Conservation (phyloP, 2,797 vertebrate genomes). For the Dendrocincla fuliginosa region DNA sequence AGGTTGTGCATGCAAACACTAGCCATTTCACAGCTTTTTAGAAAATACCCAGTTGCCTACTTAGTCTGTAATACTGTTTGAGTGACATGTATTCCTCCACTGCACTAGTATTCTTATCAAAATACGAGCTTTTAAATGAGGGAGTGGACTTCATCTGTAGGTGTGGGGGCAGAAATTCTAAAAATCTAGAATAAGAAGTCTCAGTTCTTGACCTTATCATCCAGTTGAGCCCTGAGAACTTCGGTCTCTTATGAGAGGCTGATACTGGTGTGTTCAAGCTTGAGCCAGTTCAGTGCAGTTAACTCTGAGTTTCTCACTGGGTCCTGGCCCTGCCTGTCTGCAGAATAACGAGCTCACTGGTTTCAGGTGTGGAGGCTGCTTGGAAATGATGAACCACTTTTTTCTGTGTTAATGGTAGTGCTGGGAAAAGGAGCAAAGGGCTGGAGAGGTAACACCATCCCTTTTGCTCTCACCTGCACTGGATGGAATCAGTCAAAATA, state of each 20-base stretch:
- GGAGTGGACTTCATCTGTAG: background rate
- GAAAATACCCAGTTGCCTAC: background rate
- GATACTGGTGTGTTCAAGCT: background rate
- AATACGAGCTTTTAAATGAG: background rate
- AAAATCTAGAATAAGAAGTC: background rate
- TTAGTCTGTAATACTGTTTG: background rate
- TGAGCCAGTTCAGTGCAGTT: background rate
- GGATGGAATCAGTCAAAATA: background rate
- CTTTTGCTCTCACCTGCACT: rapidly evolving
- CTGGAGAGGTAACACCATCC: background rate
- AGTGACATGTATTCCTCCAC: background rate
- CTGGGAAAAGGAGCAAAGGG: background rate
- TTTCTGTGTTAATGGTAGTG: background rate
- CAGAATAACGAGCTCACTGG: background rate
- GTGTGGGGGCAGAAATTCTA: background rate
- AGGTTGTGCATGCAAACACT: background rate
- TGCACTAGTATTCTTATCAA: background rate
- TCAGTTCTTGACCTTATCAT: background rate
- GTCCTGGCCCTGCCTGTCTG: background rate
- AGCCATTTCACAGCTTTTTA: background rate
- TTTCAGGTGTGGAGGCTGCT: background rate
- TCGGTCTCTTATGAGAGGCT: background rate
- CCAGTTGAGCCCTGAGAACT: background rate
- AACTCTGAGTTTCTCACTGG: background rate
- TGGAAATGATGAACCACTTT: background rate